phyloP scores from a whole-genome alignment of 2,113 vertebrate genomes.

The Alethe diademata region DNA sequence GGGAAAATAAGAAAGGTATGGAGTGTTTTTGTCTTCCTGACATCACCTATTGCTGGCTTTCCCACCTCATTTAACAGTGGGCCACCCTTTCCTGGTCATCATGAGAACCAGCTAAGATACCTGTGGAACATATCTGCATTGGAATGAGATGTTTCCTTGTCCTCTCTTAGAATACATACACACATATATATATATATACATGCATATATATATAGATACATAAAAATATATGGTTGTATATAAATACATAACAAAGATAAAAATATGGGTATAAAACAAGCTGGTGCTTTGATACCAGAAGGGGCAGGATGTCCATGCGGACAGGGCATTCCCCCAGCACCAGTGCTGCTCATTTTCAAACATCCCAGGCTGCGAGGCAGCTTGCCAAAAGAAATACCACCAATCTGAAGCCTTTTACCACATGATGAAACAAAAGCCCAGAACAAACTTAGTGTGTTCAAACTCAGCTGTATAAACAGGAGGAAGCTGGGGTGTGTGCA shows the following conservation, averaged over 20 bases:
- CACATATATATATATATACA: too few relatives aligned
- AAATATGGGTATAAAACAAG: neutral
- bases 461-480: conserved; percentile 23
- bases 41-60: neutral
- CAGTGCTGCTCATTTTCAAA: neutral
- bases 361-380: rapidly evolving
- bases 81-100: neutral
- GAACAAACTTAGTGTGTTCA: neutral
- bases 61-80: neutral
- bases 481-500: neutral
- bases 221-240: neutral
- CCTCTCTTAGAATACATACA: neutral
- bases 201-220: neutral
- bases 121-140: neutral
- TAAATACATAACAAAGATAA: neutral
- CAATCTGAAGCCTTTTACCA: neutral
- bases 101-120: neutral
- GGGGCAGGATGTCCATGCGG: neutral
- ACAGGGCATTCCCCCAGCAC: neutral
- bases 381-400: conserved; percentile 2
- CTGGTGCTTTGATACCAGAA: neutral
- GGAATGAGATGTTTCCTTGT: neutral
- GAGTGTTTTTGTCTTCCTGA: neutral
- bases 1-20: neutral
- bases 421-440: conserved; percentile 20